Base-by-base conservation (phyloP, 2,888 invertebrate genomes). In the Hyalella azteca region DNA sequence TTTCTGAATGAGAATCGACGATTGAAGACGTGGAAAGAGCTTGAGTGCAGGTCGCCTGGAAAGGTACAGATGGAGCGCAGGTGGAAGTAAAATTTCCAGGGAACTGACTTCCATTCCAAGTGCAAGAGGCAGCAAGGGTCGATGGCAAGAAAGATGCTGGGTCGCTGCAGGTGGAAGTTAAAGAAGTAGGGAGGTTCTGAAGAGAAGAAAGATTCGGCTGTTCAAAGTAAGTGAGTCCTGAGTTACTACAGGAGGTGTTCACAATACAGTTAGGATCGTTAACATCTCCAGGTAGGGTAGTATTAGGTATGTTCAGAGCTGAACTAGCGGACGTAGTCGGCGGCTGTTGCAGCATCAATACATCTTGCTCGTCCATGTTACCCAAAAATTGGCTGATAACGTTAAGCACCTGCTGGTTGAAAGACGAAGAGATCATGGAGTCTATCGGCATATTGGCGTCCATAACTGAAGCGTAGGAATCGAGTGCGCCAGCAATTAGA, bases 371-470 rank as follows among this genome's bases (percentile, higher is more conserved):
- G 19, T 81, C 83, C 22, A 83, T 83, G 79, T 83, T 83, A 32
- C 81, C 81, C 26, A 83, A 77, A 7, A 80, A 81, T 77, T 83
- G 83, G 15, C 80, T 81, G 48, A 83, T 83, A 41, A 81, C 79
- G 78, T 83, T 83, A 32, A 83, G 75, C 50, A 81, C 81, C 50
- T 83, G 83, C 50, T 83, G 83, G 73, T 83, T 83, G 50, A 83
- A 83, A n/a, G 83, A 83, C 11, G 83, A 83, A 3, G 83, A 83
- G 40, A 83, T 83, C 39, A 83, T 81, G 32, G 81, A 82, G 73
- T 82, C 81, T 4, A 82, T 79, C 11, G 82, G 82, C 78, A 79
- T 81, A 50, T 78, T 81, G 41, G 79, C 66, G 11, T 79, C 81
- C 66, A 48, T 75, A 13, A 75, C 45, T 5, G 75, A 29, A 5